phyloP scores from a whole-genome alignment of 2,113 vertebrate species.

The Neopipo cinnamomea region DNA sequence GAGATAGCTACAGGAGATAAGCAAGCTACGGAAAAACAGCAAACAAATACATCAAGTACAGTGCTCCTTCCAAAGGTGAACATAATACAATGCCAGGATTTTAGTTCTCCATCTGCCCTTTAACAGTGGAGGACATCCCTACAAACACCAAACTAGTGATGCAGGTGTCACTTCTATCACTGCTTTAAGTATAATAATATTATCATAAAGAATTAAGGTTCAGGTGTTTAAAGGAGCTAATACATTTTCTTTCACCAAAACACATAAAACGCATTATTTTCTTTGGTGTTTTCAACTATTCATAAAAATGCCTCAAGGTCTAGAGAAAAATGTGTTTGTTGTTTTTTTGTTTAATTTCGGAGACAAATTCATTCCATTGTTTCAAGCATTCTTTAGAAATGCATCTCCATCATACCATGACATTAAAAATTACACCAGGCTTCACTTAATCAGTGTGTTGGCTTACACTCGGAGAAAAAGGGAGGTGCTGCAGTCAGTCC shows the following conservation, averaged over 20 bases:
- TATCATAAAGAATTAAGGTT: not conserved
- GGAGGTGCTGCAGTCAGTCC: rapidly evolving
- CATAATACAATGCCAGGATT: not conserved
- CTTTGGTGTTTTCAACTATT: not conserved
- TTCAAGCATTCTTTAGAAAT: not conserved
- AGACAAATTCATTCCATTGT: not conserved
- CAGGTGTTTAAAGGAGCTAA: not conserved
- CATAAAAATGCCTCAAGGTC: not conserved
- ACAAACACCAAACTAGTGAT: not conserved
- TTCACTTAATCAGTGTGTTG: not conserved
- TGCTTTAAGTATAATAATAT: not conserved
- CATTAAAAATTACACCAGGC: not conserved
- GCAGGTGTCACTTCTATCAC: rapidly evolving
- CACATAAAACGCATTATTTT: not conserved
- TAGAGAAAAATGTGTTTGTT: not conserved
- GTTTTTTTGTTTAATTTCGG: not conserved
- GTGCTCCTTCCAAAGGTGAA: not conserved
- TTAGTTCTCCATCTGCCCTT: not conserved
- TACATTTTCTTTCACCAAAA: not conserved
- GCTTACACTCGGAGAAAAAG: not conserved
- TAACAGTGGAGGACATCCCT: not conserved
- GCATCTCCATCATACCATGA: rapidly evolving
- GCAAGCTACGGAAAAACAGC: slow-evolving; percentile 1
- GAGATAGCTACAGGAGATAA: not conserved
- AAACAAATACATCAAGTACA: not conserved